Conservation (phyloP, 2,797 vertebrate genomes). For the Linurgus olivaceus region DNA sequence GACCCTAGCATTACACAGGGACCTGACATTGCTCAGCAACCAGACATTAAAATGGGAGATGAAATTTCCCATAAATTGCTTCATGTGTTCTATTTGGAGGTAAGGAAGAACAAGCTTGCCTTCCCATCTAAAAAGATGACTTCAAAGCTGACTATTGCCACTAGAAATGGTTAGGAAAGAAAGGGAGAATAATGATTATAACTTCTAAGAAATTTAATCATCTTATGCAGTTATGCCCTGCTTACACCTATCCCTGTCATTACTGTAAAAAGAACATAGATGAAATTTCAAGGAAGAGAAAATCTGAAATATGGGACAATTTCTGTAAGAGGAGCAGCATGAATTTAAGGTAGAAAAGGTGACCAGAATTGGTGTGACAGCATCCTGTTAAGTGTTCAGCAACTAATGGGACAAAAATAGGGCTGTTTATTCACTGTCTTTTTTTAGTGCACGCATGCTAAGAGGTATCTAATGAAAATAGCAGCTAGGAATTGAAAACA, state of each 20-base stretch:
- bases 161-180: not conserved
- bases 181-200: not conserved
- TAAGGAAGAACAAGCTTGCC: not conserved
- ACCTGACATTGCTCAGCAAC: not conserved
- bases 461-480: conserved; percentile 31
- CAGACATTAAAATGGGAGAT: not conserved
- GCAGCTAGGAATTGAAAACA: conserved; percentile 44
- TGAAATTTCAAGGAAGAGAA: not conserved
- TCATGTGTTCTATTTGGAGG: not conserved
- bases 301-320: not conserved
- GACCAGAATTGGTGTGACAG: not conserved
- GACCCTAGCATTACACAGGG: not conserved
- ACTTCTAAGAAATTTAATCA: not conserved
- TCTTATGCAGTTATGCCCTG: not conserved
- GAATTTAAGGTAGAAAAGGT: not conserved
- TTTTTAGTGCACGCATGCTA: not conserved
- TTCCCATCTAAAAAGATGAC: not conserved
- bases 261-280: not conserved
- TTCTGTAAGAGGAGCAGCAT: not conserved
- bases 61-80: not conserved
- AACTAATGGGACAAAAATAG: not conserved
- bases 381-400: not conserved
- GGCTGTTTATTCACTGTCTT: conserved; percentile 7
- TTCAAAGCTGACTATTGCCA: not conserved
- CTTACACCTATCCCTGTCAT: not conserved